Base-by-base conservation (phyloP, 2,113 vertebrate genomes). In the Campylomormyrus numenius region DNA sequence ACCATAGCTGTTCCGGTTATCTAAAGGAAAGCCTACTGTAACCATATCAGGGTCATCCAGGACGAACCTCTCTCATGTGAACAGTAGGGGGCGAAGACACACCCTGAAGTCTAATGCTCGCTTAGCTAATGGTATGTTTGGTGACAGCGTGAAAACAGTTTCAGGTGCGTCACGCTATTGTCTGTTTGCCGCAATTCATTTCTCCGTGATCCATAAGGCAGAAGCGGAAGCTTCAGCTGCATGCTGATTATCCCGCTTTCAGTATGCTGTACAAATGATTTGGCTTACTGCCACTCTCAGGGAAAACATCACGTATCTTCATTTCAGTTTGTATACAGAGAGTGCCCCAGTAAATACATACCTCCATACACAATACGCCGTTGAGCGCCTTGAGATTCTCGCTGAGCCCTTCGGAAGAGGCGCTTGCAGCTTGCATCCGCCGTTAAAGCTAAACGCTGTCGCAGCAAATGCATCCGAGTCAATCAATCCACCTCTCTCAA, bases 381-480 rank as follows among this genome's bases (percentile, higher is more conserved):
- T 27, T 2, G 5, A 27, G 62, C 45, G 66, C 45, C 45, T 39
- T 9, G n/a, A 70, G 24, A 27, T 58, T 88, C 56, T 70, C 24
- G 39, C 56, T 19, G 62, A 88, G 45, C 39, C 45, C 58, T 31
- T 49, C 21, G 3, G 24, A 88, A 74, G 62, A 17, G 53, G 52
- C 62, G 9, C 56, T 49, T 17, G 24, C 39, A 48, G 62, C 39
- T 10, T 84, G 74, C 31, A 11, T 77, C n/a, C 13, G 46, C 27
- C 19, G 66, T 89, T 80, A 50, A 56, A 89, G 77, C 35, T 56
- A 58, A 31, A 31, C 39, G 77, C 89, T 85, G 89, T 24, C 39
- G 42, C 89, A 89, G 80, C 77, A 89, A 62, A 89, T n/a, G 45
- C 89, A 85, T 85, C 42, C 24, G 21, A 58, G 45, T 89, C 89